These are phyloP conservation scores for Cyrtorhinus lividipennis DNA, from an alignment of 1,140 invertebrate species.

Conservation along the genomic window DNA sequence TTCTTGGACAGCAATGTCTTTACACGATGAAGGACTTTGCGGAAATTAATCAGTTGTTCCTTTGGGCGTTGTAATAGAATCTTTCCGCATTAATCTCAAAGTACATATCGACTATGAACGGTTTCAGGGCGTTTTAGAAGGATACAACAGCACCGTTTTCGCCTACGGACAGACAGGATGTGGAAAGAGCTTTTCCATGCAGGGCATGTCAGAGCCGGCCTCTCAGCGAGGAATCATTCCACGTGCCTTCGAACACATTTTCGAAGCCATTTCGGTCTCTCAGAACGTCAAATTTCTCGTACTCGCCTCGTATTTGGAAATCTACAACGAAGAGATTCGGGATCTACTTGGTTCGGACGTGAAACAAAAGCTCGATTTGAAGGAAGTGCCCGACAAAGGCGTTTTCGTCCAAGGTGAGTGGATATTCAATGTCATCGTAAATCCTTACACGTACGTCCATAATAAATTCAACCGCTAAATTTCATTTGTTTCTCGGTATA, in stretches of 20 bases:
- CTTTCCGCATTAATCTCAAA: too few relatives aligned
- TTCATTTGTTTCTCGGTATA: slow-evolving; percentile 18
- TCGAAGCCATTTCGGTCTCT: slow-evolving; percentile 75
- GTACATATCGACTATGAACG: too few relatives aligned
- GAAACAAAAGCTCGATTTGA: slow-evolving; percentile 54
- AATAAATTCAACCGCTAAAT: background rate
- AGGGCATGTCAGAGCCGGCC: slow-evolving; percentile 42
- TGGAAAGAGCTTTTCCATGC: slow-evolving; percentile 71
- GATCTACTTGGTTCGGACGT: slow-evolving; percentile 55
- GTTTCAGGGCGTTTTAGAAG: slow-evolving; percentile 67
- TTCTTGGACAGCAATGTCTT: too few relatives aligned
- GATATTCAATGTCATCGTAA: slow-evolving; percentile 15
- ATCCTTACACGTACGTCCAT: background rate
- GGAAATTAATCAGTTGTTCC: too few relatives aligned
- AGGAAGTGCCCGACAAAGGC: slow-evolving; percentile 64
- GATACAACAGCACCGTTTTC: slow-evolving; percentile 77
- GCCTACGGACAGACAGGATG: slow-evolving; percentile 82
- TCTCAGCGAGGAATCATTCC: slow-evolving; percentile 63
- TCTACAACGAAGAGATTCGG: slow-evolving; percentile 79
- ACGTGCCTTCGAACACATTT: slow-evolving; percentile 77
- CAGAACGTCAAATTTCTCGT: slow-evolving; percentile 71
- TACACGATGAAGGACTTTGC: too few relatives aligned
- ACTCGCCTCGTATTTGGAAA: slow-evolving; percentile 83
- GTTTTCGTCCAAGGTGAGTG: slow-evolving; percentile 56
- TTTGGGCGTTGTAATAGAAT: too few relatives aligned